Percentiles rank a stretch among this genome's conserved stretches.
These are phyloP conservation scores for Limenitis camilla DNA, from an alignment of 2,888 invertebrate genomes.

Conservation along the genomic window DNA sequence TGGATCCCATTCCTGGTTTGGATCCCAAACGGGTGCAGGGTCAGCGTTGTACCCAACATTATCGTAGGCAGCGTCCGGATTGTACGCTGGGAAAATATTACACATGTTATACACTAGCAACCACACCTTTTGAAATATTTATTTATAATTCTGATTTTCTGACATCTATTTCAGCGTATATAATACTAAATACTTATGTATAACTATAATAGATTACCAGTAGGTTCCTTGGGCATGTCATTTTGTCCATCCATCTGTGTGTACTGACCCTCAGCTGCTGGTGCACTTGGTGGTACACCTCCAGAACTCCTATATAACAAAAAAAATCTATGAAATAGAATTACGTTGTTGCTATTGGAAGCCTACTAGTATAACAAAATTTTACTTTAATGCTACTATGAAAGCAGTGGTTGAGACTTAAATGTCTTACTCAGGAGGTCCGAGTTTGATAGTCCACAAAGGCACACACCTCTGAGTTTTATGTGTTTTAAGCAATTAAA, in stretches of 20 bases:
- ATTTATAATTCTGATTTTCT: neutral
- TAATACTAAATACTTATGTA: no score
- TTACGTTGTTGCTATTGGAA: no score
- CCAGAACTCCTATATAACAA: constrained; percentile 43
- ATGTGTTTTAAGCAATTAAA: no score
- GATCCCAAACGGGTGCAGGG: constrained; percentile 70
- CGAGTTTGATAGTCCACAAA: no score
- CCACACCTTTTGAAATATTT: neutral
- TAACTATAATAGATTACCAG: no score
- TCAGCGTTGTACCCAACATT: constrained; percentile 68
- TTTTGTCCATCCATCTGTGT: constrained; percentile 61
- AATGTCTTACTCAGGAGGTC: no score
- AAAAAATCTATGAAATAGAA: neutral
- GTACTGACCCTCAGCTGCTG: constrained; percentile 46
- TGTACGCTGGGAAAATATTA: constrained; percentile 39
- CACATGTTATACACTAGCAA: neutral
- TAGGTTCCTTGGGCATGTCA: constrained; percentile 49
- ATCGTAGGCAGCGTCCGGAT: constrained; percentile 59
- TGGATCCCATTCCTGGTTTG: constrained; percentile 70
- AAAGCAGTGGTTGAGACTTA: no score
- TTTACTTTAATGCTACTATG: no score
- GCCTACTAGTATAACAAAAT: no score
- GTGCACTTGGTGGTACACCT: constrained; percentile 32
- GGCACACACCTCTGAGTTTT: no score
- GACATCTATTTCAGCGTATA: no score